Evolutionary conservation across 2,888 invertebrate species (phyloP).

Genomic region (Fragum sueziense): DNA sequence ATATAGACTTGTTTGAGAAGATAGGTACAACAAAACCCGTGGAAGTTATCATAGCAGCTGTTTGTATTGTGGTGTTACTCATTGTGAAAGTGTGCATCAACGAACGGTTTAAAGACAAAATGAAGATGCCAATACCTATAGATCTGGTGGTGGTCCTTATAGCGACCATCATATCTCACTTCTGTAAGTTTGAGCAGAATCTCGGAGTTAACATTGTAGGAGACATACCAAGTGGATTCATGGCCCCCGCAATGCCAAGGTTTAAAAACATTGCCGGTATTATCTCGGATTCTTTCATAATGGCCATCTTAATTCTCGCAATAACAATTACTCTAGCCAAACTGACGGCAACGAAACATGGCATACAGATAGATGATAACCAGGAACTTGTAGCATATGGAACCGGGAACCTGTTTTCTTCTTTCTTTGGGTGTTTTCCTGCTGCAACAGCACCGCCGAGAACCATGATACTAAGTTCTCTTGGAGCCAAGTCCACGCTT

Average conservation of each 20-base stretch:
- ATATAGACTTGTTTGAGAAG: constrained; percentile 85
- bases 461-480: constrained; percentile 70
- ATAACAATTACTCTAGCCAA: constrained; percentile 78
- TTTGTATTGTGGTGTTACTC: constrained; percentile 86
- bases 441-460: constrained; percentile 79
- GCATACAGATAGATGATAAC: constrained; percentile 78
- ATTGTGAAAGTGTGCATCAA: constrained; percentile 80
- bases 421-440: constrained; percentile 81
- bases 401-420: constrained; percentile 74
- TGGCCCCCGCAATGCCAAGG: constrained; percentile 65
- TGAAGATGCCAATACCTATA: constrained; percentile 77
- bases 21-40: constrained; percentile 86
- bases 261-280: constrained; percentile 46
- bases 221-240: constrained; percentile 72
- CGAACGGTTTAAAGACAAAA: constrained; percentile 66
- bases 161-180: constrained; percentile 70
- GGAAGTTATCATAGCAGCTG: constrained; percentile 87
- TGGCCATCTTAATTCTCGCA: constrained; percentile 69
- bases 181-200: constrained; percentile 58
- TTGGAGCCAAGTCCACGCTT: constrained; percentile 73
- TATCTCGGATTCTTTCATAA: constrained; percentile 64
- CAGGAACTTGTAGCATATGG: constrained; percentile 82
- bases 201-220: constrained; percentile 66
- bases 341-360: constrained; percentile 76
- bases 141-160: constrained; percentile 76